Conservation (phyloP, 2,113 vertebrate species). For the Ailuropoda melanoleuca region DNA sequence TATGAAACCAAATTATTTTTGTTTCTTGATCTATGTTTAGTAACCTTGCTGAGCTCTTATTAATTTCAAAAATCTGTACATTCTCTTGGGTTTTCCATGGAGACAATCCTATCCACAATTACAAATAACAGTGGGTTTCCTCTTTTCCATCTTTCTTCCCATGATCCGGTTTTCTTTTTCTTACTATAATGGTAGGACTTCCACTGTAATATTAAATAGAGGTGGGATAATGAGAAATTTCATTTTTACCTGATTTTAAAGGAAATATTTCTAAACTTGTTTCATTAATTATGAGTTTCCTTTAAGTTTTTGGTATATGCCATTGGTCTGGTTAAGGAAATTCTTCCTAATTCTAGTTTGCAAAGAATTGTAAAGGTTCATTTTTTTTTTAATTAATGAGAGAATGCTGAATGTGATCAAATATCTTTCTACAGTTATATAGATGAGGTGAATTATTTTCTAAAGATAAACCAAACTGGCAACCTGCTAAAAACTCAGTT, state of each 20-base stretch:
- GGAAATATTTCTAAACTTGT: background rate
- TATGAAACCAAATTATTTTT: background rate
- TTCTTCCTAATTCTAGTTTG: background rate
- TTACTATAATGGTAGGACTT: background rate
- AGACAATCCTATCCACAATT: background rate
- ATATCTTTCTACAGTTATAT: background rate
- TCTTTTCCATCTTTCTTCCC: background rate
- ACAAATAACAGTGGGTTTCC: background rate
- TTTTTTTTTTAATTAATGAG: background rate
- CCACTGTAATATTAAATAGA: background rate
- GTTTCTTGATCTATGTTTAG: background rate
- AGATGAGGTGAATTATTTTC: background rate
- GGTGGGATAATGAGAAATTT: background rate
- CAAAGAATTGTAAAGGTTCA: background rate
- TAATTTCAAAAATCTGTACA: background rate
- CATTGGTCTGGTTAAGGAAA: background rate
- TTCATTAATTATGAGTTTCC: background rate
- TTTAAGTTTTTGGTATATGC: background rate
- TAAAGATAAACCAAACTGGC: background rate
- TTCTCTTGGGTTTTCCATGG: background rate
- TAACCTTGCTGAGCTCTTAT: background rate
- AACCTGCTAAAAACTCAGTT: background rate
- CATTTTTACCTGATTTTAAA: slow-evolving; percentile 11
- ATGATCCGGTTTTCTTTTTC: background rate
- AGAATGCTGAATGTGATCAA: background rate